Percentiles rank a stretch among this genome's conserved stretches.
These are phyloP conservation scores for Ivindomyrus marchei DNA, from an alignment of 2,113 vertebrate genomes.

Conservation along the genomic window DNA sequence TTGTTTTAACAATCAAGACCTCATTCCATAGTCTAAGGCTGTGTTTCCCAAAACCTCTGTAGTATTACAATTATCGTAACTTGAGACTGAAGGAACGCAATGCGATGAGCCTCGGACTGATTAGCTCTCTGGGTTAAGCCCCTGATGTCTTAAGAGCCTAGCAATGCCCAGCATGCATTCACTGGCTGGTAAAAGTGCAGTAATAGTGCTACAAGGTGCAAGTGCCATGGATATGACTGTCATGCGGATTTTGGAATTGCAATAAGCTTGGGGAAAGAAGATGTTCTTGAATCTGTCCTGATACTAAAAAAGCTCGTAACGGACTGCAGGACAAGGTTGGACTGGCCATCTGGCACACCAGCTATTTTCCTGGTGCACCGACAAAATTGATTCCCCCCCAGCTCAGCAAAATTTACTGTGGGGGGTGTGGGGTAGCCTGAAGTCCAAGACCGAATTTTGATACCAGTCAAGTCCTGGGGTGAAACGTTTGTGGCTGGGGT, in stretches of 20 bases:
- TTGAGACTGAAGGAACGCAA: not conserved
- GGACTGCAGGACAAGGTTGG: not conserved
- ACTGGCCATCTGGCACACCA: not conserved
- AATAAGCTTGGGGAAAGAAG: not conserved
- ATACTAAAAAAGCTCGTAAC: not conserved
- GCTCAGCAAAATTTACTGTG: not conserved
- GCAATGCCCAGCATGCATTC: not conserved
- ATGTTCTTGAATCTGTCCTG: not conserved
- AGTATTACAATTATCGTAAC: not conserved
- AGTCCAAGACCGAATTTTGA: not conserved
- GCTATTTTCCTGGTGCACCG: not conserved
- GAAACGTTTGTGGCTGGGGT: not conserved
- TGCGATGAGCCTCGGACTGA: not conserved
- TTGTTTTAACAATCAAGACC: not conserved
- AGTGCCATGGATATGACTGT: not conserved
- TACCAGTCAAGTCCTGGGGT: not conserved
- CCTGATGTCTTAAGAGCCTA: not conserved
- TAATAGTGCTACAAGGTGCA: not conserved
- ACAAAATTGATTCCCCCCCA: not conserved
- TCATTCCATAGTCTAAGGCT: not conserved
- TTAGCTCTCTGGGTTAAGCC: not conserved
- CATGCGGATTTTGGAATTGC: not conserved
- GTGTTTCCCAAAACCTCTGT: not conserved
- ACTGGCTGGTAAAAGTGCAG: not conserved
- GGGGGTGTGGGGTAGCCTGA: not conserved